These are phyloP conservation scores for Gnatocerus cornutus DNA, from an alignment of 2,888 invertebrate genomes.

Conservation along the genomic window DNA sequence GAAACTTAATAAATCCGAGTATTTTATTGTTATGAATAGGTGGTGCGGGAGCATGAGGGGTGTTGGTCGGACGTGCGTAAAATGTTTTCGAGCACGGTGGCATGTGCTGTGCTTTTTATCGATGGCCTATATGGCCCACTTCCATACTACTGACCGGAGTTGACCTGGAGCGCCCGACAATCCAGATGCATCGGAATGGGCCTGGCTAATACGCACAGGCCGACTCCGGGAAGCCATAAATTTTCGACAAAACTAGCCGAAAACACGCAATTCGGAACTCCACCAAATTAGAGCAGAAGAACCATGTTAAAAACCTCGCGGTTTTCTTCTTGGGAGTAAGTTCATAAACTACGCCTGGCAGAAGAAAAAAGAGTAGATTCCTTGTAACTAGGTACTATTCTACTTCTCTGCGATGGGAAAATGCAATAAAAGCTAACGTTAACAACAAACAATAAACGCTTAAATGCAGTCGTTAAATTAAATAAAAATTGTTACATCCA, in stretches of 20 bases:
- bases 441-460: conserved; percentile 1
- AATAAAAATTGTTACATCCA: conserved; percentile 7
- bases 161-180: conserved; percentile 34
- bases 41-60: conserved; percentile 9
- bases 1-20: conserved; percentile 47
- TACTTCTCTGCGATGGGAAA: neutral
- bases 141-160: conserved; percentile 38
- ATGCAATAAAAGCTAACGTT: conserved; percentile 3
- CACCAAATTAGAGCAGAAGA: neutral
- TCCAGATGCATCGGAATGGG: conserved; percentile 43
- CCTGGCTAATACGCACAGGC: conserved; percentile 37
- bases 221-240: conserved; percentile 39
- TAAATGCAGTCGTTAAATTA: conserved; percentile 8
- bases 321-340: too few species aligned
- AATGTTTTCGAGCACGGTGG: conserved; percentile 30
- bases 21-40: conserved; percentile 45
- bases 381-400: neutral
- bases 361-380: neutral
- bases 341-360: neutral
- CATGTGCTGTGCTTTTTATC: conserved; percentile 37
- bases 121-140: conserved; percentile 35
- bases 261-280: conserved; percentile 35
- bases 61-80: conserved; percentile 27
- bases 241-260: conserved; percentile 41
- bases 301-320: too few species aligned